Evolutionary conservation across 2,797 vertebrate genomes (phyloP).

Genomic region (Cossypha heuglini): DNA sequence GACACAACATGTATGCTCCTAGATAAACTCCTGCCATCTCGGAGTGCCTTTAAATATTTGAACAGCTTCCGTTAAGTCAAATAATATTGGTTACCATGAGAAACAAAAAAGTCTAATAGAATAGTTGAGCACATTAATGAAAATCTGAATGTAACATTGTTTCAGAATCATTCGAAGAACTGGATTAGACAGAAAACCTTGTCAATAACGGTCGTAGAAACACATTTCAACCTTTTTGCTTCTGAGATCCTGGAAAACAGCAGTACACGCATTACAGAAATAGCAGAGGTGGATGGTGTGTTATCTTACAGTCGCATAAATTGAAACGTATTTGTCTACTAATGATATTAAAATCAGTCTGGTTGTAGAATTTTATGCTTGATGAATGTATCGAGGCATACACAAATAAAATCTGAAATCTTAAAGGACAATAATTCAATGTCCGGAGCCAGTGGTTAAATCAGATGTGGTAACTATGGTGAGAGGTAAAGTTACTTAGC

Average conservation of each 20-base stretch:
- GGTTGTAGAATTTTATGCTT: not conserved
- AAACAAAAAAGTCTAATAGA: conserved; percentile 65
- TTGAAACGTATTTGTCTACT: not conserved
- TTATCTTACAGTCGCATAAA: not conserved
- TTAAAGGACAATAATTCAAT: conserved; percentile 50
- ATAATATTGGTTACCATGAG: conserved; percentile 69
- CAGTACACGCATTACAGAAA: not conserved
- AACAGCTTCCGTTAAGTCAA: conserved; percentile 59
- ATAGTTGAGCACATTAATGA: conserved; percentile 15
- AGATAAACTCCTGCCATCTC: conserved; percentile 70
- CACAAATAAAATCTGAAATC: conserved; percentile 19
- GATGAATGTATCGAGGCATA: not conserved
- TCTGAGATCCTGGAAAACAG: conserved; percentile 28
- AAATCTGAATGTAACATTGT: not conserved
- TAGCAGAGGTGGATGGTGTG: not conserved
- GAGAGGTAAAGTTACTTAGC: conserved; percentile 69
- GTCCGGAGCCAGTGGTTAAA: conserved; percentile 51
- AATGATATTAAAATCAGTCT: conserved; percentile 13
- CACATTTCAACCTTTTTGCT: conserved; percentile 22
- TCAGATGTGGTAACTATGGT: conserved; percentile 69
- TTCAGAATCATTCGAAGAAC: not conserved
- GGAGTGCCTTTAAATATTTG: conserved; percentile 65
- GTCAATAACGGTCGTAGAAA: not conserved
- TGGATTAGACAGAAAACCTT: conserved; percentile 13
- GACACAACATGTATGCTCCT: conserved; percentile 61